These are phyloP conservation scores for Helogale parvula DNA, from an alignment of 2,113 vertebrate genomes.

Conservation along the genomic window DNA sequence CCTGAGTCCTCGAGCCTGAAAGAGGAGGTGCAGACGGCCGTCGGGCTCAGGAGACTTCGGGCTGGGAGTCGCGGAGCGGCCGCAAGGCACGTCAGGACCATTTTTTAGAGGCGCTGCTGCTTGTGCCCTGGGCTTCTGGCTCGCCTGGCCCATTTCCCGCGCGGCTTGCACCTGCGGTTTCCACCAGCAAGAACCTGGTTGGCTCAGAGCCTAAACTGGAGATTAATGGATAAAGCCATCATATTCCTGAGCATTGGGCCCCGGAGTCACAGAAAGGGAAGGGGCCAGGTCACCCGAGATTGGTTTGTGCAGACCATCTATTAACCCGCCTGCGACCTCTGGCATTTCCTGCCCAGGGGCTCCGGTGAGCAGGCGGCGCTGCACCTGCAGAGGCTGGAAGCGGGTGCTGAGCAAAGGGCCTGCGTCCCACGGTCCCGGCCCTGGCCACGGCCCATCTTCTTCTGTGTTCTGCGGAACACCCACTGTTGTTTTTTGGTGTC, in stretches of 20 bases:
- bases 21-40: rapidly evolving
- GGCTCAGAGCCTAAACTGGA: not conserved
- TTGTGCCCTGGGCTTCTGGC: rapidly evolving
- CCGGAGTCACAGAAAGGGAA: not conserved
- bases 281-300: not conserved
- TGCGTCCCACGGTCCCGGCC: rapidly evolving
- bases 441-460: rapidly evolving
- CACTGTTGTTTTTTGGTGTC: not conserved
- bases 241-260: not conserved
- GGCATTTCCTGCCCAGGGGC: not conserved
- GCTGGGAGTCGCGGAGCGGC: not conserved
- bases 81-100: rapidly evolving
- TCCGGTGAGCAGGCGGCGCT: too few relatives aligned
- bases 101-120: rapidly evolving
- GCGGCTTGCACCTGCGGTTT: not conserved
- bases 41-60: not conserved
- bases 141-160: not conserved
- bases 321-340: not conserved
- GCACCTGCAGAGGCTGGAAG: not conserved
- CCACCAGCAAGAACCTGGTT: not conserved
- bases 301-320: rapidly evolving
- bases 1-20: rapidly evolving
- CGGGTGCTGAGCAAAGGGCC: rapidly evolving
- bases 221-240: not conserved
- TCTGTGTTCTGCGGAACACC: not conserved